Evolutionary conservation across 2,113 vertebrate genomes (phyloP), one percentile per base, ranked within the genome.

Genomic region (Ptilonorhynchus violaceus): DNA sequence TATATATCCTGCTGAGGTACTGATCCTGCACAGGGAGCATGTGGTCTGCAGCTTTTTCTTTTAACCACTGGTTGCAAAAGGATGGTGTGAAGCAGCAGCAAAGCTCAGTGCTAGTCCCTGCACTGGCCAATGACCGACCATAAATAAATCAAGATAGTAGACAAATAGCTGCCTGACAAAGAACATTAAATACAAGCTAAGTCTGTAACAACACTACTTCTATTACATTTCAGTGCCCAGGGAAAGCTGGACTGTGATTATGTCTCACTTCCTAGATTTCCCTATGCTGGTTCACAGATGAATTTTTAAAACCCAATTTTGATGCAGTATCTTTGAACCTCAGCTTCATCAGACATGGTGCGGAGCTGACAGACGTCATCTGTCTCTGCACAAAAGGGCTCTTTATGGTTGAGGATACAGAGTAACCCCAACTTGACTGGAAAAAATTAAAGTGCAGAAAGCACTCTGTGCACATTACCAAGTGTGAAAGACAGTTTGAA

Each of bases 251-350:
- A 49, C 37, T 42, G 25, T 76, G 56, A 73, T 69, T 91, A 46
- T 20, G 16, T 66, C 58, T 91, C 24, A 62, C 13, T 25, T 93
- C 52, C 41, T 58, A 68, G 16, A 88, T 79, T 94, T 89, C 53
- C 53, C 28, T 44, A 10, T 69, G 39, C 60, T 70, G 41, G 17
- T 25, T 73, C 28, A 69, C 2, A 3, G 55, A 75, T 85, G 10
- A 78, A 88, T 93, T 85, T 94, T 93, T 91, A 82, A 88, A 94
- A 82, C n/a, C 37, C 73, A 46, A 74, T 93, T 92, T 89, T 91
- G 42, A 63, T 30, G 21, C n/a, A 27, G 18, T 30, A 35, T 70
- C 39, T 87, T 89, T 80, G 78, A 91, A 53, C 24, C 59, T 85
- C 46, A 83, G 46, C 31, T 83, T 75, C 62, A 42, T 59, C 44